These are phyloP conservation scores for Heteractis magnifica DNA, from an alignment of 92 coral and sea anemone genomes.

Conservation along the genomic window DNA sequence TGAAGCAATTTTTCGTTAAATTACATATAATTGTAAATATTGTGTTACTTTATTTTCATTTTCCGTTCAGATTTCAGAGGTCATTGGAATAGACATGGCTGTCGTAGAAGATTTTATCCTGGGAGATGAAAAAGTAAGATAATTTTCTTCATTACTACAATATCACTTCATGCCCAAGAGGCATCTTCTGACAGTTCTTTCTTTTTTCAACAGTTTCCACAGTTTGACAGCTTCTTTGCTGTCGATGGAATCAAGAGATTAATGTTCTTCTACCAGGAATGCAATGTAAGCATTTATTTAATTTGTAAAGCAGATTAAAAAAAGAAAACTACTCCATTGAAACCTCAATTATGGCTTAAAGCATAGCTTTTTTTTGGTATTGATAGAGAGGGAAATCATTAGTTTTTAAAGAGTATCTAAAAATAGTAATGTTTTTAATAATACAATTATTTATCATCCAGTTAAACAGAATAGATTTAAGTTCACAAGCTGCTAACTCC, in stretches of 20 bases:
- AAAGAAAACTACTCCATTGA: too few species aligned
- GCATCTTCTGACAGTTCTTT: background rate
- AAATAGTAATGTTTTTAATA: too few species aligned
- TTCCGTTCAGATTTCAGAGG: constrained; percentile 65
- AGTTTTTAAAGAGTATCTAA: too few species aligned
- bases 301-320: too few species aligned
- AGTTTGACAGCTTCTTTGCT: constrained; percentile 84
- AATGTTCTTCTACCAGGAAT: constrained; percentile 88
- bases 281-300: constrained; percentile 54
- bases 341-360: too few species aligned
- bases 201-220: constrained; percentile 61
- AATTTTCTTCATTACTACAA: background rate
- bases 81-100: constrained; percentile 56
- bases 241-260: constrained; percentile 73
- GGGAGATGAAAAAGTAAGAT: constrained; percentile 82
- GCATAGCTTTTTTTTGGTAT: too few species aligned
- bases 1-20: background rate
- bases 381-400: too few species aligned
- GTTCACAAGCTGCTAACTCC: constrained; percentile 87
- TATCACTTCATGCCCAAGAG: background rate
- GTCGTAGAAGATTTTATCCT: constrained; percentile 80
- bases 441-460: constrained; percentile 16
- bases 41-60: background rate
- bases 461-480: constrained; percentile 85
- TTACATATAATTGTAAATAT: too few species aligned